Evolutionary conservation across 2,888 invertebrate species (phyloP).

Genomic region (Drosophila quasianomalipes): DNA sequence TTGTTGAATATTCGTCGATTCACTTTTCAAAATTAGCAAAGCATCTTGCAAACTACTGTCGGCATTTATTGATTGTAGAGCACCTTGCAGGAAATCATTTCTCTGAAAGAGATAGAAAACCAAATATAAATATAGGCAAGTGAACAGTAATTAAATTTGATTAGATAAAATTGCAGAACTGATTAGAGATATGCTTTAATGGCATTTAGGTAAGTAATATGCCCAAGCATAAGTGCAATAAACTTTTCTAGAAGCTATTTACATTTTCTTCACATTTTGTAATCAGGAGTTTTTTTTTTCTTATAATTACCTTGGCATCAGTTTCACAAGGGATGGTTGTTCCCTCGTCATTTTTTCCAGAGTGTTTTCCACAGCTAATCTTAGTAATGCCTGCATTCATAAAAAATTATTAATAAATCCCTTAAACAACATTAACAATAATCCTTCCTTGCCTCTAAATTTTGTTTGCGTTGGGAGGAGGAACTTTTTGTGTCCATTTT

Average conservation of each 20-base stretch:
- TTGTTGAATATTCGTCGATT: conserved; percentile 36
- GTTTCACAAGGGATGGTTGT: neutral
- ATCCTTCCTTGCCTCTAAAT: conserved; percentile 33
- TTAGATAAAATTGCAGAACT: neutral
- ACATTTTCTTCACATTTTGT: neutral
- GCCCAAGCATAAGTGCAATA: neutral
- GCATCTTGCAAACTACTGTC: conserved; percentile 60
- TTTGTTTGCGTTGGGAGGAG: conserved; percentile 38
- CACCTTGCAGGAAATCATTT: conserved; percentile 48
- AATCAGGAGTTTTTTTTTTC: neutral
- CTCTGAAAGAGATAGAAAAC: conserved; percentile 24
- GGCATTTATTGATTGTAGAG: conserved; percentile 50
- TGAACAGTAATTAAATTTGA: neutral
- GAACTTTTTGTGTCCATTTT: conserved; percentile 34
- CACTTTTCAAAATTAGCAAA: conserved; percentile 40
- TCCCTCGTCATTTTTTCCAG: conserved; percentile 33
- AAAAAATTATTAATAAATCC: neutral
- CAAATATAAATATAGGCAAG: neutral
- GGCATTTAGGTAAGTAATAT: neutral
- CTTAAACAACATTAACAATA: neutral
- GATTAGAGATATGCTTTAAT: neutral
- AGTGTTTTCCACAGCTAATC: conserved; percentile 51
- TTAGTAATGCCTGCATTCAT: conserved; percentile 34
- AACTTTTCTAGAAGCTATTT: neutral
- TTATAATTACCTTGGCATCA: conserved; percentile 23